Percentiles rank a stretch among this genome's conserved stretches.
phyloP scores from a whole-genome alignment of 2,888 invertebrate genomes.

The Phymatocera aterrima region DNA sequence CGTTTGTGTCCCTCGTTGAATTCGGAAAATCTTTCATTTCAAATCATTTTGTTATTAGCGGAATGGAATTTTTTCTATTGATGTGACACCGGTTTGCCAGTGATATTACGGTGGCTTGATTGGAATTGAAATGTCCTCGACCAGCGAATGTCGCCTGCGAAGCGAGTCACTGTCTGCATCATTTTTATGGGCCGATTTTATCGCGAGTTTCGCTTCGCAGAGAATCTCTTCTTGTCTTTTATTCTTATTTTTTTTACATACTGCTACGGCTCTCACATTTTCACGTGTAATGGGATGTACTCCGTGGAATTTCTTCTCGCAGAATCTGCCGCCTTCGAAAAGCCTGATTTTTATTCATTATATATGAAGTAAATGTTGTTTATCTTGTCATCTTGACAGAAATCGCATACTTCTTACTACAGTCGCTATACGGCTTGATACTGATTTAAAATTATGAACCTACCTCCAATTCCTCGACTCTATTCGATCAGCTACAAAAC shows the following conservation, averaged over 20 bases:
- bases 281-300: not conserved
- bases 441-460: not conserved
- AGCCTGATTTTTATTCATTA: not conserved
- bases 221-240: not conserved
- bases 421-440: not conserved
- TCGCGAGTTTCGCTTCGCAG: constrained; percentile 3
- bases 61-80: not conserved
- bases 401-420: not conserved
- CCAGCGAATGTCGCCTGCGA: not conserved
- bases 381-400: not conserved
- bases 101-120: not conserved
- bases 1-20: not conserved
- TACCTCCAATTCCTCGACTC: not conserved
- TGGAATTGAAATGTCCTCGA: not conserved
- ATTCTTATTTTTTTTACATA: not conserved
- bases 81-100: not conserved
- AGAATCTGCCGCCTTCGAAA: not conserved
- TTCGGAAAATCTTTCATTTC: not conserved
- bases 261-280: not conserved
- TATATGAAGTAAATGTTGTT: not conserved
- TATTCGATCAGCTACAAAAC: not conserved
- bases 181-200: constrained; percentile 16
- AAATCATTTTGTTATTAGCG: not conserved
- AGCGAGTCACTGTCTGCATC: not conserved
- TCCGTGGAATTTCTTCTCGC: not conserved